Base-by-base conservation (phyloP, 2,113 vertebrate genomes). In the Labeo catla region DNA sequence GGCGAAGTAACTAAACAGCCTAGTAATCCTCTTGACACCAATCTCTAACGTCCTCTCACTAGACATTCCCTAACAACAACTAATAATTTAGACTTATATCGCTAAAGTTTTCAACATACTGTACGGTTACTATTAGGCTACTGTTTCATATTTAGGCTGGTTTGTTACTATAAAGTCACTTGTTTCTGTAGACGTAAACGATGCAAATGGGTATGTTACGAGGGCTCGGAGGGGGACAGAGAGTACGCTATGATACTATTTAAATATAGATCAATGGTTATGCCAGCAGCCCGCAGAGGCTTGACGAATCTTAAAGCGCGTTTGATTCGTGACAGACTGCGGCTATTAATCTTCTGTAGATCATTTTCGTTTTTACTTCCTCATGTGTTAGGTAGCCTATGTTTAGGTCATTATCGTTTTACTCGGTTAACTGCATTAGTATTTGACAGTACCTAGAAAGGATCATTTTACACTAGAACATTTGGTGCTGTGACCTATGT, bases 11-110 rank as follows among this genome's bases (percentile, higher is more conserved):
- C 63, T 77, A 23, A 61, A 47, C 21, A 52, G 63, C n/a, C 63
- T 12, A 8, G 45, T 84, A 70, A 87, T 84, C 68, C 65, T 79
- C 52, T 81, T 81, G 84, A 72, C 84, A 80, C 63, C 76, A 81
- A 49, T 86, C 84, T 79, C 9, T 59, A n/a, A 23, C 52, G 45
- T 86, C 63, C 36, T 79, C 1, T 28, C 15, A 45, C 28, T 23
- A 61, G 8, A 63, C 54, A 36, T 15, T 50, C 19, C 9, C 6
- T 28, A 11, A 52, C 49, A 23, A 49, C 72, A 28, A 76, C 11
- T 76, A 15, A 7, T 49, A 8, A 13, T 76, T 49, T 49, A 49
- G 3, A 45, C 45, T 10, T 13, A 68, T 36, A 68, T 23, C 23
- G 7, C 7, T 1, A 39, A 4, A 70, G 16, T 70, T 3, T 39